Conservation (phyloP, 2,797 vertebrate species). For the Phrynocephalus vlangalii region DNA sequence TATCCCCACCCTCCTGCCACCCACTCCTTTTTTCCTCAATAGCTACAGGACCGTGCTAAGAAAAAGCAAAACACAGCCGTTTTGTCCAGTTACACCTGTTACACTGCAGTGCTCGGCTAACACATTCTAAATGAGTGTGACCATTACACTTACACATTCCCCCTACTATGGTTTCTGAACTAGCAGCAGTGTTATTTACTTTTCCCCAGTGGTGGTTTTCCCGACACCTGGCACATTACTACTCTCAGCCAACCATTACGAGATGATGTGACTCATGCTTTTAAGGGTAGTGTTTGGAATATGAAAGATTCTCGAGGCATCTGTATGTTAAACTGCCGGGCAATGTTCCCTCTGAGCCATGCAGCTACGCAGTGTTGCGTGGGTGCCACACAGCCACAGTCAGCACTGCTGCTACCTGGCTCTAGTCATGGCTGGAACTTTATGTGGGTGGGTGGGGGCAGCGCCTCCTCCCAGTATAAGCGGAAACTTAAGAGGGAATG, state of each 20-base stretch:
- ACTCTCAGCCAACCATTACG: conserved; percentile 29
- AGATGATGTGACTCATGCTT: conserved; percentile 30
- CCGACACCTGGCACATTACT: conserved; percentile 17
- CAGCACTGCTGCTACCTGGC: too few relatives aligned
- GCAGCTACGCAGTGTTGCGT: too few relatives aligned
- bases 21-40: conserved; percentile 50
- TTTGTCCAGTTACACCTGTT: conserved; percentile 45
- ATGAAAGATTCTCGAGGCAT: conserved; percentile 1
- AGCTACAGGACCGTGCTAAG: conserved; percentile 62
- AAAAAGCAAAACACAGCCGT: conserved; percentile 28
- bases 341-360: neutral
- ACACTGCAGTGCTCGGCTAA: conserved; percentile 45
- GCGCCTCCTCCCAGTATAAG: too few relatives aligned
- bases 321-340: conserved; percentile 36
- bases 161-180: too few relatives aligned
- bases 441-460: too few relatives aligned
- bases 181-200: neutral
- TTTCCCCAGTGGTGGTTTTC: conserved; percentile 13
- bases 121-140: conserved; percentile 39
- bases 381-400: too few relatives aligned
- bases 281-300: conserved; percentile 29
- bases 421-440: too few relatives aligned
- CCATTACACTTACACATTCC: conserved; percentile 21
- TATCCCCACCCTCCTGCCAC: conserved; percentile 44
- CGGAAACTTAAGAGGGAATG: too few relatives aligned